Percentiles rank a stretch among this genome's conserved stretches.
These are phyloP conservation scores for Catostylus mosaicus DNA, from an alignment of 30 jellyfish, hydroid and myxozoan genomes.

Conservation along the genomic window DNA sequence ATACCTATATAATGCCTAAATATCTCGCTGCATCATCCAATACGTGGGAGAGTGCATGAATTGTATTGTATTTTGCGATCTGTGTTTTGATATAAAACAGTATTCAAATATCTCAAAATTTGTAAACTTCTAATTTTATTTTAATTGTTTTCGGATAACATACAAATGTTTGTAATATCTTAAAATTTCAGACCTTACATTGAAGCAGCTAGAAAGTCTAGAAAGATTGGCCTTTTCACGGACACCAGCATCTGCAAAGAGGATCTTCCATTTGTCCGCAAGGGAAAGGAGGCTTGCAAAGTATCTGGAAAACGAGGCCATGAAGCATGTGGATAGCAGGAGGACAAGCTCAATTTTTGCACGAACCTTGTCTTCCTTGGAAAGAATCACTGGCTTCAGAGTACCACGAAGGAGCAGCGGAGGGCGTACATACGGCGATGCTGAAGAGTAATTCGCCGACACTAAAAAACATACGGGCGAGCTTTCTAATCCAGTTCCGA, in stretches of 20 bases:
- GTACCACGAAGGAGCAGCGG: background rate
- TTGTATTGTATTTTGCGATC: too few species aligned
- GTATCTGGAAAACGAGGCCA: constrained; percentile 30
- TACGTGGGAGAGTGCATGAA: too few species aligned
- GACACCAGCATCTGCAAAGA: constrained; percentile 21
- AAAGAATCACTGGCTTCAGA: constrained; percentile 24
- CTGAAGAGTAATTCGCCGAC: background rate
- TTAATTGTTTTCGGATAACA: too few species aligned
- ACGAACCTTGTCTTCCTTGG: constrained; percentile 8
- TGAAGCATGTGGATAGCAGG: constrained; percentile 11
- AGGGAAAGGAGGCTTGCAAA: constrained; percentile 16
- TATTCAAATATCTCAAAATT: too few species aligned
- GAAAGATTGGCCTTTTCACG: constrained; percentile 19
- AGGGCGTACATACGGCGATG: constrained; percentile 11
- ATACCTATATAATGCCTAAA: too few species aligned
- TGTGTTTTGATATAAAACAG: too few species aligned
- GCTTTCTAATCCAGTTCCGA: too few species aligned
- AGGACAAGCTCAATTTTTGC: constrained; percentile 19
- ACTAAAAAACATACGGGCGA: too few species aligned
- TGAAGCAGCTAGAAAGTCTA: background rate
- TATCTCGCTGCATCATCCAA: too few species aligned
- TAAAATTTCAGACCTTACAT: constrained; percentile 1
- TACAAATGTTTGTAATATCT: background rate
- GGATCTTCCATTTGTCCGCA: constrained; percentile 8
- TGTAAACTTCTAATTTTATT: too few species aligned